Percentiles rank a stretch among this genome's conserved stretches.
Conservation (phyloP, 2,797 vertebrate genomes). For the Betta splendens region DNA sequence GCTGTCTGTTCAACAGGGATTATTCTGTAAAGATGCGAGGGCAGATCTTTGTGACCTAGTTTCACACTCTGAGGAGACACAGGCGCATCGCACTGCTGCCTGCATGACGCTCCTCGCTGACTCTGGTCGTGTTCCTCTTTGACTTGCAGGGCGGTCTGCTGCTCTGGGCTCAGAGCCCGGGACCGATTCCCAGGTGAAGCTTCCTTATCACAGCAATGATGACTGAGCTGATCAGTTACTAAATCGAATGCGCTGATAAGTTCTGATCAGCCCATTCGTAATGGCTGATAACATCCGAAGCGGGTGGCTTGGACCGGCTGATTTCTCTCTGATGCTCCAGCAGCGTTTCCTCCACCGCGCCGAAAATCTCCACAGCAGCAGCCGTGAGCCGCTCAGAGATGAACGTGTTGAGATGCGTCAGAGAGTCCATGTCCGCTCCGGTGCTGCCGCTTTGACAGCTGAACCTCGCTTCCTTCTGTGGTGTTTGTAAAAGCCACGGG, state of each 20-base stretch:
- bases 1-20: slow-evolving; percentile 10
- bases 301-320: slow-evolving; percentile 7
- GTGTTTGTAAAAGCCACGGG: not conserved
- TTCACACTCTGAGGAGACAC: not conserved
- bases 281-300: too few species aligned
- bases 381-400: slow-evolving; percentile 14
- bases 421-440: not conserved
- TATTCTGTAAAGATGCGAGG: slow-evolving; percentile 6
- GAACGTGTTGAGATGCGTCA: not conserved
- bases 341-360: slow-evolving; percentile 29
- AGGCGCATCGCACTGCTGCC: not conserved
- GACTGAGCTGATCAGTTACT: not conserved
- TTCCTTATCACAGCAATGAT: not conserved
- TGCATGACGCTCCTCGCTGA: not conserved
- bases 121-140: not conserved
- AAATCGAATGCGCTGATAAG: too few species aligned
- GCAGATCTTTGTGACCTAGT: not conserved
- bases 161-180: too few species aligned
- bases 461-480: not conserved
- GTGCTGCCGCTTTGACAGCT: not conserved
- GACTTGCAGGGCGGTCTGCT: not conserved
- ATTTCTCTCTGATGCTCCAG: slow-evolving; percentile 22
- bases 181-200: too few species aligned
- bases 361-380: slow-evolving; percentile 29
- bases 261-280: too few species aligned